These are phyloP conservation scores for Procavia capensis DNA, from an alignment of 2,113 vertebrate genomes.

Conservation along the genomic window DNA sequence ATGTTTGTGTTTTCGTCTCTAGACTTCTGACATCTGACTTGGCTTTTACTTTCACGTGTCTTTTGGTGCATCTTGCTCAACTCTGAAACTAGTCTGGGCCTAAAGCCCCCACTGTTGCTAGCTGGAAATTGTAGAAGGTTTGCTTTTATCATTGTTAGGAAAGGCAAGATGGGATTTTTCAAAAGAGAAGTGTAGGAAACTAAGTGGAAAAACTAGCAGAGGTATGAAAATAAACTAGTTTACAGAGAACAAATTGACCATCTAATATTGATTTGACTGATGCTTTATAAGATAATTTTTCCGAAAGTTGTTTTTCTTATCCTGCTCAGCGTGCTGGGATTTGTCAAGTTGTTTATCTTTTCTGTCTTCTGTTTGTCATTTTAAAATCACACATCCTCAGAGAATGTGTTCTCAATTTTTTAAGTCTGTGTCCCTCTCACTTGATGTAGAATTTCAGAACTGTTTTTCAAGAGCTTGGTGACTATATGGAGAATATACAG, in stretches of 20 bases:
- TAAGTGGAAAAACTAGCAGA: not conserved
- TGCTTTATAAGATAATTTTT: not conserved
- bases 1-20: conserved; percentile 3
- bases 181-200: conserved; percentile 13
- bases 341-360: not conserved
- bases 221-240: not conserved
- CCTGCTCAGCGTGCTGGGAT: not conserved
- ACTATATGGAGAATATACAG: not conserved
- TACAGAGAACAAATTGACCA: not conserved
- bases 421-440: not conserved
- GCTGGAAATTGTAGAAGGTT: not conserved
- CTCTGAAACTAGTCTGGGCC: not conserved
- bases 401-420: not conserved
- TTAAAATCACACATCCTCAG: conserved; percentile 15
- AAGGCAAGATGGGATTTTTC: conserved; percentile 23
- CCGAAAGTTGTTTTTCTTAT: not conserved
- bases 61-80: conserved; percentile 38
- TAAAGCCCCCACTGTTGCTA: not conserved
- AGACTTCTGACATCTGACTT: conserved; percentile 31
- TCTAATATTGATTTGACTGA: not conserved
- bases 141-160: not conserved
- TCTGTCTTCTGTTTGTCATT: not conserved
- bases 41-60: not conserved
- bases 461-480: not conserved
- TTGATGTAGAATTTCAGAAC: not conserved